These are phyloP conservation scores for Aphodius sticticus DNA, from an alignment of 2,888 invertebrate genomes.

Conservation along the genomic window DNA sequence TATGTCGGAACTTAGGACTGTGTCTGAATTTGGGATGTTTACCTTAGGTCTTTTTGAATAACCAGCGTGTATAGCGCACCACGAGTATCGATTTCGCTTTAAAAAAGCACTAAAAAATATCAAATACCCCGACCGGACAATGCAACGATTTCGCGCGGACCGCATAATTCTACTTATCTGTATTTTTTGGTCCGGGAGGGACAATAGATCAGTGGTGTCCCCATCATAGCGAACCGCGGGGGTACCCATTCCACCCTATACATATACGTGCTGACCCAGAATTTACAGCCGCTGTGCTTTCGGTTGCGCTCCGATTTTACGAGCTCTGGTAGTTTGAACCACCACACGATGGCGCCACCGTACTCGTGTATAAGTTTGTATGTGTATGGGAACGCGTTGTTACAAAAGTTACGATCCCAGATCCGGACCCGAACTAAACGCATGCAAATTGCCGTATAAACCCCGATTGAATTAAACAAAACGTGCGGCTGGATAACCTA, in stretches of 20 bases:
- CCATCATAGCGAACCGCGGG: neutral
- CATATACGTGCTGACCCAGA: neutral
- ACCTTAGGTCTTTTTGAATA: too few species aligned
- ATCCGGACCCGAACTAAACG: neutral
- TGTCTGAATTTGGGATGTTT: too few species aligned
- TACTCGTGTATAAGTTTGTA: neutral
- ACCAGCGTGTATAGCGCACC: too few species aligned
- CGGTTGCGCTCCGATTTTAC: neutral
- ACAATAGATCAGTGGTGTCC: neutral
- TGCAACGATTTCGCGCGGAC: neutral
- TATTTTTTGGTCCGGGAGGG: neutral
- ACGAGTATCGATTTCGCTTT: neutral
- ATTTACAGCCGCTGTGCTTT: neutral
- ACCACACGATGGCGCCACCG: neutral
- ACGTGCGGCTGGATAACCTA: neutral
- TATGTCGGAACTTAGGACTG: too few species aligned
- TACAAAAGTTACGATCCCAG: neutral
- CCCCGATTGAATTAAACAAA: slow-evolving; percentile 4
- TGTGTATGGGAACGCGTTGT: neutral
- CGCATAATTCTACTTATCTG: slow-evolving; percentile 4
- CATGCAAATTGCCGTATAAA: slow-evolving; percentile 4
- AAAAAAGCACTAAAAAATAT: neutral
- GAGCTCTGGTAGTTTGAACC: neutral
- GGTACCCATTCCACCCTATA: neutral
- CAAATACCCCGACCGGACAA: neutral